These are phyloP conservation scores for Cebidichthys violaceus DNA, from an alignment of 2,113 vertebrate species.

Conservation along the genomic window DNA sequence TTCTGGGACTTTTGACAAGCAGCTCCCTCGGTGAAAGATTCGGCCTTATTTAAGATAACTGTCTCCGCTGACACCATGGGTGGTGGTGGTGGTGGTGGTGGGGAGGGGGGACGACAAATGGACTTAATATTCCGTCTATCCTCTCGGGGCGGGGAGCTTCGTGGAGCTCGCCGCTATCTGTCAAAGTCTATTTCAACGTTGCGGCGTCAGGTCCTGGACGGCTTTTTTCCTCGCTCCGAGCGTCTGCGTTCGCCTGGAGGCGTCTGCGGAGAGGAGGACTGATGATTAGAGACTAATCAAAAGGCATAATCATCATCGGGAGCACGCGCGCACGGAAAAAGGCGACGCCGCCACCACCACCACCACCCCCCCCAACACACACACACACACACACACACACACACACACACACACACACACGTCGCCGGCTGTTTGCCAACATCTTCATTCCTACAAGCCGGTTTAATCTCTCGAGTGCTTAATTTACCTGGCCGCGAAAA, in stretches of 20 bases:
- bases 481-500: slow-evolving; percentile 54
- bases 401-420: too few relatives aligned
- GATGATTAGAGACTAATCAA: slow-evolving; percentile 55
- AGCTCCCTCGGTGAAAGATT: neutral
- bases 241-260: slow-evolving; percentile 38
- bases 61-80: neutral
- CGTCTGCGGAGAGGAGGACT: slow-evolving; percentile 20
- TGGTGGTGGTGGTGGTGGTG: neutral
- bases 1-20: neutral
- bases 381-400: too few relatives aligned
- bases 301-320: slow-evolving; percentile 51
- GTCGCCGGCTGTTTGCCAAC: slow-evolving; percentile 45
- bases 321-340: too few relatives aligned
- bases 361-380: too few relatives aligned
- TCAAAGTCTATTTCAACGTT: slow-evolving; percentile 47
- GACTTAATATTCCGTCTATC: slow-evolving; percentile 35
- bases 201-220: neutral
- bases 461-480: slow-evolving; percentile 35
- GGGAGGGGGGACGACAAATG: slow-evolving; percentile 11
- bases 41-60: neutral
- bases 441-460: slow-evolving; percentile 60
- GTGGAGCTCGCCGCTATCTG: slow-evolving; percentile 7
- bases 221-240: slow-evolving; percentile 33
- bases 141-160: slow-evolving; percentile 10
- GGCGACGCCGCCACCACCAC: too few relatives aligned